Base-by-base conservation (phyloP, 2,113 vertebrate species). In the Scophthalmus maximus region DNA sequence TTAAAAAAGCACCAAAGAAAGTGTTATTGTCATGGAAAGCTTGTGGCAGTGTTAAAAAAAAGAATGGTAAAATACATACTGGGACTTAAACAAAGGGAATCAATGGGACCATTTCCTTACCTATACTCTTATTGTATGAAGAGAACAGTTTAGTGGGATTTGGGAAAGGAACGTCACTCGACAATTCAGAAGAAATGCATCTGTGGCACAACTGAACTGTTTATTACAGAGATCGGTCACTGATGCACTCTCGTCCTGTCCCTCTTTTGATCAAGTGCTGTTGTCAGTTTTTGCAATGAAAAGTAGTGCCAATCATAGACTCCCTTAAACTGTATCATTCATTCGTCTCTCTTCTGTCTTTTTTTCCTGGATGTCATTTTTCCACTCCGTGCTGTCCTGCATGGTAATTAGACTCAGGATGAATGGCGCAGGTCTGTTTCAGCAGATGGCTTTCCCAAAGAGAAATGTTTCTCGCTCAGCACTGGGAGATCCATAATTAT, bases 361-460 rank as follows among this genome's bases (percentile, higher is more conserved):
- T 76, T 57, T 51, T n/a, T 38, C 61, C 79, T 81, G 83, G 64
- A 82, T 90, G 84, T 87, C 78, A 86, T 87, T 89, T 87, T 83
- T 79, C 78, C 62, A 50, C 71, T 89, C 52, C 47, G 62, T 78
- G 88, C 82, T 80, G 64, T 69, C 70, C 82, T 86, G 84, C 79
- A 81, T 79, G 79, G 87, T 88, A 91, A 91, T 92, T 91, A 90
- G 52, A 38, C 81, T 80, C 62, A 83, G 86, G 85, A 91, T 91
- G 84, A 92, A 90, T 89, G 88, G 89, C 57, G 80, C 76, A 81
- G 84, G 89, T 88, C 90, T 91, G 91, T 89, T 91, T 87, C 86
- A 90, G 87, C 91, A 92, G 91, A 92, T 92, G 91, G 91, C 90
- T 90, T 83, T 81, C 80, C 79, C 78, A 87, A 90, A 91, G 87